Evolutionary conservation across 2,113 vertebrate species (phyloP).

Genomic region (Lagopus leucura): DNA sequence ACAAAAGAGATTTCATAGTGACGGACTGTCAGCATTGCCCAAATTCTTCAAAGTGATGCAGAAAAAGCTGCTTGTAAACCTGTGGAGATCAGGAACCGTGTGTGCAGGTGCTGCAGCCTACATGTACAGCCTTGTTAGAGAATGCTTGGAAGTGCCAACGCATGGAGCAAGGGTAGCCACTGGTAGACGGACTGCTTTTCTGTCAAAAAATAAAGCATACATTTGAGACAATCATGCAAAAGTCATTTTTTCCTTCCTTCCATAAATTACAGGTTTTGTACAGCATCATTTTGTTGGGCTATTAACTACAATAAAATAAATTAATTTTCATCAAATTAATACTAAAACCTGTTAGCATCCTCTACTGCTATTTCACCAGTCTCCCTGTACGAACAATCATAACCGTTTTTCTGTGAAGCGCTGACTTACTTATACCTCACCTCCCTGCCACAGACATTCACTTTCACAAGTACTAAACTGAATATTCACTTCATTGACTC

Average conservation of each 20-base stretch:
- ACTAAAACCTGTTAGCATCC: neutral
- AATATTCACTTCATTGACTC: constrained; percentile 18
- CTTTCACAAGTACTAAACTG: neutral
- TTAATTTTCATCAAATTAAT: neutral
- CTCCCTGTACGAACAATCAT: neutral
- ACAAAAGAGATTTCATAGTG: neutral
- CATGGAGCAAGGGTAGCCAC: neutral
- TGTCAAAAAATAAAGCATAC: neutral
- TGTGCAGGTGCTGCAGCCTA: neutral
- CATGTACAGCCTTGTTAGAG: accelerated
- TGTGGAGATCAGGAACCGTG: neutral
- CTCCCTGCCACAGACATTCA: constrained; percentile 15
- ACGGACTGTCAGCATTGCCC: neutral
- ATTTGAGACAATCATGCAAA: neutral
- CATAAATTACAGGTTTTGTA: neutral
- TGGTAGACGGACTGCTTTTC: neutral
- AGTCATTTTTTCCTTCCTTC: neutral
- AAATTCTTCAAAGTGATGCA: neutral
- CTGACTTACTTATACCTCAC: neutral
- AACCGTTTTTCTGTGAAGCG: constrained; percentile 12
- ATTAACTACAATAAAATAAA: neutral
- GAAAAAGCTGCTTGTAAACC: neutral
- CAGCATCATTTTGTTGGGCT: neutral
- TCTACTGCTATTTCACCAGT: neutral
- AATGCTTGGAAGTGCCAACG: accelerated